Base-by-base conservation (phyloP, 2,113 vertebrate genomes). In the Lepisosteus oculatus region DNA sequence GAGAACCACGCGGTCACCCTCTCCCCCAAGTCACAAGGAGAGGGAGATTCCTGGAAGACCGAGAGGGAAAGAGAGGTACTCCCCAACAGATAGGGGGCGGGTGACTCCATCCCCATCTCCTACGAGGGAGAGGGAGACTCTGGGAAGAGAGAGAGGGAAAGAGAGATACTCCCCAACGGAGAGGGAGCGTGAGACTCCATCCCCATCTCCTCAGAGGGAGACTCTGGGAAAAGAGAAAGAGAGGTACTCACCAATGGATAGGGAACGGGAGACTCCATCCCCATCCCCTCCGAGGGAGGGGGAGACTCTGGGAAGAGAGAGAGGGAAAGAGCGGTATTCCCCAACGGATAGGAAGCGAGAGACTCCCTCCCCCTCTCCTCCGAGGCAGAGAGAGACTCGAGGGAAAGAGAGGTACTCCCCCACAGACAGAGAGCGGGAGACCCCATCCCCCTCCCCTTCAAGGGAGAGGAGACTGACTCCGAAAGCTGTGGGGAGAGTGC, bases 221-320 rank as follows among this genome's bases (percentile, higher is more conserved):
- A 9, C 56, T 3, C 14, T 11, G 56, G 56, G 14, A 59, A 59
- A 11, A 6, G 3, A 59, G 12, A 59, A 12, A 59, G 56, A 6
- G 56, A 51, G 47, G 9, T 45, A 64, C 15, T 17, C 61, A 3
- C 78, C 72, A 3, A 69, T 71, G 42, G 68, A 74, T 13, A 51
- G 61, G 12, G 75, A 74, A 17, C 6, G 6, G 14, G 56, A 59
- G 56, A 59, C 56, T 13, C 56, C 6, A 74, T 90, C 89, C 72
- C 90, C 90, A 70, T 90, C 75, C 90, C 88, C 51, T 85, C 86
- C 59, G 86, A 45, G 80, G 2, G 89, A 68, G 80, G 59, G 83
- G 88, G 86, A 72, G 47, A 51, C 8, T 4, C 47, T 74, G 85
- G 66, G 17, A 73, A 71, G 0, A 68, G 67, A 5, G 77, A 87